Percentiles rank a stretch among this genome's conserved stretches.
Conservation (phyloP, 2,113 vertebrate species). For the Galeopterus variegatus region DNA sequence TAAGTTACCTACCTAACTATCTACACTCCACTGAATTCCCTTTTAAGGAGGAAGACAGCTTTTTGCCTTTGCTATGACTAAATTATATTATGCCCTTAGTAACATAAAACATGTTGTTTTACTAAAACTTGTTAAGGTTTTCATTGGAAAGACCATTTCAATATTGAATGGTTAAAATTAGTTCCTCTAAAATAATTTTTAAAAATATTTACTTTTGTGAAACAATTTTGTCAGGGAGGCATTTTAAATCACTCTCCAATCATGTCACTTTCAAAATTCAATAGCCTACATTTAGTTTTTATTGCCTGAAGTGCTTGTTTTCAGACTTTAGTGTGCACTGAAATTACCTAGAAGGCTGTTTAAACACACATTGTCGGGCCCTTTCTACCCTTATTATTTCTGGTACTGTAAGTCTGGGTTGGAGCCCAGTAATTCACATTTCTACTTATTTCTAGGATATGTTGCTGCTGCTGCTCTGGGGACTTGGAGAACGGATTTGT, state of each 20-base stretch:
- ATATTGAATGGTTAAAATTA: background rate
- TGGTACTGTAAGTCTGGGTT: background rate
- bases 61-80: background rate
- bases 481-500: background rate
- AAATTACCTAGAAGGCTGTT: background rate
- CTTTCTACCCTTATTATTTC: background rate
- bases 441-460: background rate
- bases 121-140: background rate
- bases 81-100: background rate
- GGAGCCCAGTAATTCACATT: background rate
- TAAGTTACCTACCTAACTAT: background rate
- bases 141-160: conserved; percentile 5
- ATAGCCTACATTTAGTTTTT: background rate
- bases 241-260: conserved; percentile 19
- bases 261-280: background rate
- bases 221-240: background rate
- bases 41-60: background rate
- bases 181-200: background rate
- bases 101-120: background rate
- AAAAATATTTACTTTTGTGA: background rate
- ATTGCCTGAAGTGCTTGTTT: background rate
- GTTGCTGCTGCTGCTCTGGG: background rate
- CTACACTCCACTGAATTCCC: background rate
- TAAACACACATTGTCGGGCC: background rate
- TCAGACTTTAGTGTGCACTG: background rate